Percentiles rank a stretch among this genome's conserved stretches.
These are phyloP conservation scores for Siniperca chuatsi DNA, from an alignment of 2,113 vertebrate species.

Conservation along the genomic window DNA sequence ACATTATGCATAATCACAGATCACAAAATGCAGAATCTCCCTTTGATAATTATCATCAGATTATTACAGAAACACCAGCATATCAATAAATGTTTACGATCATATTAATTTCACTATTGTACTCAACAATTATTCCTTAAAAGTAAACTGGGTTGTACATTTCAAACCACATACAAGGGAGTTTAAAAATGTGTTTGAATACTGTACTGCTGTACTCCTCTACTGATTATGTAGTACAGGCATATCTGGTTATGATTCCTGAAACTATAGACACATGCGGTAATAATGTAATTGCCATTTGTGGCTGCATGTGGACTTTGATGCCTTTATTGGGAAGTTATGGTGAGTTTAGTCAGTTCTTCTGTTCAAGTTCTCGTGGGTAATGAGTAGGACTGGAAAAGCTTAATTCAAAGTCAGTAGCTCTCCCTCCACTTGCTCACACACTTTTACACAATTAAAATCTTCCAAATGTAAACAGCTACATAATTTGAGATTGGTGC, in stretches of 20 bases:
- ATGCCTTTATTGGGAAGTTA: not conserved
- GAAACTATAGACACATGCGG: not conserved
- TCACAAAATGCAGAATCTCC: not conserved
- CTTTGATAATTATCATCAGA: not conserved
- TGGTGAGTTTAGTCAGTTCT: conserved; percentile 11
- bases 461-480: not conserved
- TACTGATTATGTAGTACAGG: too few species aligned
- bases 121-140: not conserved
- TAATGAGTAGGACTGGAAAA: not conserved
- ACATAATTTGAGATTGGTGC: not conserved
- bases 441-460: not conserved
- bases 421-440: not conserved
- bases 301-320: not conserved
- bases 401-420: not conserved
- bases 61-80: not conserved
- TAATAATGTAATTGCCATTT: not conserved
- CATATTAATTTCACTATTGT: not conserved
- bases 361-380: not conserved
- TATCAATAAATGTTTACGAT: not conserved
- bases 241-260: not conserved
- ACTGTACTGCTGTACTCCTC: not conserved
- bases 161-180: not conserved
- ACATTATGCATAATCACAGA: not conserved
- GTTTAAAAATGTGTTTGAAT: not conserved
- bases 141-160: not conserved